Evolutionary conservation across 1,140 invertebrate species (phyloP).

Genomic region (Heliconius nattereri): DNA sequence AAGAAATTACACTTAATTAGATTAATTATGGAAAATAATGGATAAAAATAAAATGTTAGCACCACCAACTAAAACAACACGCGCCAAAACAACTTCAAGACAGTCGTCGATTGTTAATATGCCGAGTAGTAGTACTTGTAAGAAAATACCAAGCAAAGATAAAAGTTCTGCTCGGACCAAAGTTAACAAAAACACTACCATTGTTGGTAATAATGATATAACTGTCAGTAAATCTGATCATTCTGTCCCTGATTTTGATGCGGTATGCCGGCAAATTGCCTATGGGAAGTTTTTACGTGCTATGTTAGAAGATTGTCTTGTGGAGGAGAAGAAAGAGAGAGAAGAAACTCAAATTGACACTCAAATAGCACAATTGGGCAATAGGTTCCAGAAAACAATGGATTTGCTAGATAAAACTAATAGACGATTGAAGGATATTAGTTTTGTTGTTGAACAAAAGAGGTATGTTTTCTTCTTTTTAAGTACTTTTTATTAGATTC

Average conservation of each 20-base stretch:
- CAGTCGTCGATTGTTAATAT: conserved; percentile 41
- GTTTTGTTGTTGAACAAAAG: conserved; percentile 73
- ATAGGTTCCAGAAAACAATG: conserved; percentile 64
- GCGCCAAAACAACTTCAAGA: conserved; percentile 39
- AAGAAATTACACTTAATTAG: background rate
- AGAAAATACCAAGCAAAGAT: conserved; percentile 39
- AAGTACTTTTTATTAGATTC: no score
- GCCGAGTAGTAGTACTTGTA: conserved; percentile 21
- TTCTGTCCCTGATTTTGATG: conserved; percentile 52
- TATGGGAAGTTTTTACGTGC: conserved; percentile 66
- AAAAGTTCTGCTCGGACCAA: no score
- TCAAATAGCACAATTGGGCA: conserved; percentile 65
- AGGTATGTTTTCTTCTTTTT: conserved; percentile 50
- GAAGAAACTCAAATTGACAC: conserved; percentile 68
- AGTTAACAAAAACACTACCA: no score
- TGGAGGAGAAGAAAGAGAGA: conserved; percentile 65
- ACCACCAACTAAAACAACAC: conserved; percentile 42
- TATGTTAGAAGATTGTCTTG: no score
- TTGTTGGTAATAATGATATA: conserved; percentile 45
- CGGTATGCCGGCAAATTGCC: conserved; percentile 53
- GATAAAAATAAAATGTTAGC: conserved; percentile 58
- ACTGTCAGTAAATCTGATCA: conserved; percentile 50
- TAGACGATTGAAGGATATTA: conserved; percentile 65
- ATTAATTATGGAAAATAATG: conserved; percentile 46
- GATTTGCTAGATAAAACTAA: conserved; percentile 69